phyloP scores from a whole-genome alignment of 2,888 invertebrate species.

The Caenorhabditis zanzibari region DNA sequence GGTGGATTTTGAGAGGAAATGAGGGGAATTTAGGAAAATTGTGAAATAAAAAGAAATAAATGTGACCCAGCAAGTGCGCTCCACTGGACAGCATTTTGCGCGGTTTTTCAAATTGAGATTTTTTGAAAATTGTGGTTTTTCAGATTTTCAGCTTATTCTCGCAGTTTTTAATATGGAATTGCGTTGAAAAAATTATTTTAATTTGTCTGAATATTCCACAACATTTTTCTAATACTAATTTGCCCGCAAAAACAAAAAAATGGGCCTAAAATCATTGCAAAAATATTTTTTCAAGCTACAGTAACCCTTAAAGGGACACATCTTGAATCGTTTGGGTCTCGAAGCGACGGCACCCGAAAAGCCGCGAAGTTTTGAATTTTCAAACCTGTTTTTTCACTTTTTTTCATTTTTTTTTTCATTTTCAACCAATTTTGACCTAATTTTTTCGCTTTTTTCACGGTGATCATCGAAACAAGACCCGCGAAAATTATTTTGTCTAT shows the following conservation, averaged over 20 bases:
- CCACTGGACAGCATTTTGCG: slow-evolving; percentile 12
- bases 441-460: slow-evolving; percentile 1
- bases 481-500: not conserved
- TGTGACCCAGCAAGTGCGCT: slow-evolving; percentile 22
- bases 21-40: not conserved
- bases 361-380: not conserved
- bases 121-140: too few species aligned
- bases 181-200: too few species aligned
- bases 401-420: not conserved
- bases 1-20: not conserved
- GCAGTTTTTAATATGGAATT: too few species aligned
- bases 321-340: not conserved
- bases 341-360: not conserved
- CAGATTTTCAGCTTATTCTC: too few species aligned
- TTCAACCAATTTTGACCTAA: slow-evolving; percentile 19
- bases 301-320: slow-evolving; percentile 1
- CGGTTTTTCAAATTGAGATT: slow-evolving; percentile 2
- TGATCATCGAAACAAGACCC: slow-evolving; percentile 31
- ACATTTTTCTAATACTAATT: too few species aligned
- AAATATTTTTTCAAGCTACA: too few species aligned
- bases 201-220: too few species aligned
- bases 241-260: too few species aligned
- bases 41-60: slow-evolving; percentile 26
- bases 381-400: not conserved
- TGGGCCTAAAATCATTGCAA: too few species aligned